phyloP scores from a whole-genome alignment of 2,888 invertebrate species.

The Pheosia tremula region DNA sequence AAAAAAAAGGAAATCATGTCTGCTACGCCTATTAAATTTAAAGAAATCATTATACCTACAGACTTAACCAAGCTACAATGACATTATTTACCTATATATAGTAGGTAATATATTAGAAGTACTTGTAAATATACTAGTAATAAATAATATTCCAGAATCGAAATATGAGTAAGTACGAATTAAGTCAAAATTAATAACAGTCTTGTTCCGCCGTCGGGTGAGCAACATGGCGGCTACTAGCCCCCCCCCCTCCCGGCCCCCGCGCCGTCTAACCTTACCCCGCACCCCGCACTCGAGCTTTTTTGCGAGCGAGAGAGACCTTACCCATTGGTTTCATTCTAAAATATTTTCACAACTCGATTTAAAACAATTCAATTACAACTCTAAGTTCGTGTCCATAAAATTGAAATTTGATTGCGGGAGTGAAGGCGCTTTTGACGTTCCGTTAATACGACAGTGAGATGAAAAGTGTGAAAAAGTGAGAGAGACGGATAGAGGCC shows the following conservation, averaged over 20 bases:
- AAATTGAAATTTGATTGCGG: slow-evolving; percentile 31
- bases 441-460: slow-evolving; percentile 38
- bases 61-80: too few species aligned
- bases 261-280: slow-evolving; percentile 60
- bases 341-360: slow-evolving; percentile 76
- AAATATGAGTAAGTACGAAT: slow-evolving; percentile 71
- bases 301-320: slow-evolving; percentile 84
- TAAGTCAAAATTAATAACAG: slow-evolving; percentile 81
- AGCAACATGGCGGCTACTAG: slow-evolving; percentile 78
- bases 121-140: slow-evolving; percentile 36
- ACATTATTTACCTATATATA: too few species aligned
- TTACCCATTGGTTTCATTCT: slow-evolving; percentile 80
- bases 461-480: slow-evolving; percentile 84
- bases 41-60: too few species aligned
- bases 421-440: slow-evolving; percentile 27
- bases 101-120: too few species aligned
- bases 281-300: slow-evolving; percentile 66
- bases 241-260: slow-evolving; percentile 38
- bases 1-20: too few species aligned
- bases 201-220: slow-evolving; percentile 75
- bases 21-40: too few species aligned
- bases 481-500: slow-evolving; percentile 83
- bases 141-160: slow-evolving; percentile 67
- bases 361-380: slow-evolving; percentile 28
- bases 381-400: neutral